Conservation (phyloP, 2,888 invertebrate genomes). For the Nomada flava region DNA sequence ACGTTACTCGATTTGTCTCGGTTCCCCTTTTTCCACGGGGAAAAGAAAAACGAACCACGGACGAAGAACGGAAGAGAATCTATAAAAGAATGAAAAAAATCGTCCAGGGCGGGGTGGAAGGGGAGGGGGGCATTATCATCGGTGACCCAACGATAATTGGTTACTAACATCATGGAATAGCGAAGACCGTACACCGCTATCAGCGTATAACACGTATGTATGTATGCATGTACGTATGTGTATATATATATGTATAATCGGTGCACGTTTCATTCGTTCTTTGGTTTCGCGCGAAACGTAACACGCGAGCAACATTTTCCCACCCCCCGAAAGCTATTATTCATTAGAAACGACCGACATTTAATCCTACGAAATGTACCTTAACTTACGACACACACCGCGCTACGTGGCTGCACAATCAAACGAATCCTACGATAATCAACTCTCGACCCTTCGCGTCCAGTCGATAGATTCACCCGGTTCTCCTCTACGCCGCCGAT, state of each 20-base stretch:
- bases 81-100: constrained; percentile 49
- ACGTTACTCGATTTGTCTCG: constrained; percentile 31
- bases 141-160: constrained; percentile 76
- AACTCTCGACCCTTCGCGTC: constrained; percentile 2
- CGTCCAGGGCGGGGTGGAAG: constrained; percentile 10
- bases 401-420: constrained; percentile 63
- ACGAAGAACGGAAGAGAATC: background rate
- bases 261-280: constrained; percentile 19
- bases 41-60: background rate
- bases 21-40: background rate
- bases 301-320: constrained; percentile 10
- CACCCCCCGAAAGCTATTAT: constrained; percentile 43
- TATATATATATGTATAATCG: constrained; percentile 22
- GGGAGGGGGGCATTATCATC: constrained; percentile 29
- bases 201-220: constrained; percentile 22
- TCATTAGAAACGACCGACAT: constrained; percentile 64
- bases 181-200: constrained; percentile 74
- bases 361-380: constrained; percentile 67
- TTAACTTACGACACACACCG: constrained; percentile 69
- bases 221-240: background rate
- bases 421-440: constrained; percentile 57
- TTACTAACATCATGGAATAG: constrained; percentile 80
- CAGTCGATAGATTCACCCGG: background rate
- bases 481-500: constrained; percentile 1
- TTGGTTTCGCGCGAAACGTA: constrained; percentile 6